These are phyloP conservation scores for Etheostoma nigrum DNA, from an alignment of 2,797 vertebrate species.

Conservation along the genomic window DNA sequence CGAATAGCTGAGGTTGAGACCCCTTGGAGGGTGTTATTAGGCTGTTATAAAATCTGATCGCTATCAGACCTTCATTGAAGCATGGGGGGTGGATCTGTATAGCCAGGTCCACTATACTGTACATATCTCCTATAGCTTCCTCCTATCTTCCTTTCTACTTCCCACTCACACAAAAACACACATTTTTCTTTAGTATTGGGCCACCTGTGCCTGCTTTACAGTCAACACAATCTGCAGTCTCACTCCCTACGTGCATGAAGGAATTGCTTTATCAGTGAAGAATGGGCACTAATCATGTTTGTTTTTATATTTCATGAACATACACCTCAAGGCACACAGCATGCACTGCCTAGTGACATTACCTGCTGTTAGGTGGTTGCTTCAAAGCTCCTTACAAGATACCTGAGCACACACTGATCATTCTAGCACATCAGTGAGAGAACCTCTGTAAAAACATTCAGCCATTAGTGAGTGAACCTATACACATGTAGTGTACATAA, in stretches of 20 bases:
- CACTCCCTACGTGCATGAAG: constrained; percentile 50
- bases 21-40: constrained; percentile 78
- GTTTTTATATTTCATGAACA: constrained; percentile 72
- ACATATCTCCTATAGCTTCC: constrained; percentile 50
- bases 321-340: constrained; percentile 48
- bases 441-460: not conserved
- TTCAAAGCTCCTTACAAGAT: constrained; percentile 31
- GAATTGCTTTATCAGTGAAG: constrained; percentile 66
- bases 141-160: constrained; percentile 38
- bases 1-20: constrained; percentile 75
- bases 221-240: constrained; percentile 55
- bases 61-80: constrained; percentile 67
- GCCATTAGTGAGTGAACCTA: not conserved
- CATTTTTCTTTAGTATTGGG: constrained; percentile 20
- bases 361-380: constrained; percentile 38
- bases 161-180: not conserved
- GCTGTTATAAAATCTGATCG: constrained; percentile 74
- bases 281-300: constrained; percentile 68
- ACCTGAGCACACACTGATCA: constrained; percentile 13
- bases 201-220: constrained; percentile 49
- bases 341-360: constrained; percentile 41
- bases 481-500: not conserved
- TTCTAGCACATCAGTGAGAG: constrained; percentile 11
- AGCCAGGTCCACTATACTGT: constrained; percentile 49
- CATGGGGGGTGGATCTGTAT: constrained; percentile 39